These are phyloP conservation scores for Telmatherina bonti DNA, from an alignment of 2,797 vertebrate genomes.

Conservation along the genomic window DNA sequence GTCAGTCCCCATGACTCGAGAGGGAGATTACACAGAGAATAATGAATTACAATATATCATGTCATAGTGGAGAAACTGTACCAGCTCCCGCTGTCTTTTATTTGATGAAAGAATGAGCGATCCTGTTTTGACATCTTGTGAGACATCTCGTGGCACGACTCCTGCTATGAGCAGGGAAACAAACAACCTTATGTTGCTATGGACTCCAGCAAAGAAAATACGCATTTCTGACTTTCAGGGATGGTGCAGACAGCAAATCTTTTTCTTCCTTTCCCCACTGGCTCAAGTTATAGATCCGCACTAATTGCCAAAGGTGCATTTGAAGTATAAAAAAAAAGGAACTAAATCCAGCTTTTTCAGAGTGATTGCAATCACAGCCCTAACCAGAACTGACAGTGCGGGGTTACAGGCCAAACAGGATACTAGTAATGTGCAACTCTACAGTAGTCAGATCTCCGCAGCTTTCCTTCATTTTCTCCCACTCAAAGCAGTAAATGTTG, in stretches of 20 bases:
- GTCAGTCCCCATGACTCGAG: conserved; percentile 59
- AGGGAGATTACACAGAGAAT: conserved; percentile 72
- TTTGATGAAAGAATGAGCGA: conserved; percentile 75
- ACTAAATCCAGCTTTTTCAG: conserved; percentile 38
- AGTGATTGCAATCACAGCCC: conserved; percentile 6
- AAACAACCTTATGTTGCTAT: conserved; percentile 68
- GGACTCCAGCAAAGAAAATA: conserved; percentile 59
- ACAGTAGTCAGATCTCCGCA: conserved; percentile 37
- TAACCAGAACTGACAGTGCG: conserved; percentile 1
- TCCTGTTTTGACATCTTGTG: conserved; percentile 73
- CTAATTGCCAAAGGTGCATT: conserved; percentile 55
- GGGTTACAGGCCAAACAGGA: conserved; percentile 33
- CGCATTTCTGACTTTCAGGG: conserved; percentile 58
- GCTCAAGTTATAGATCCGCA: conserved; percentile 30
- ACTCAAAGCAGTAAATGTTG: conserved; percentile 26
- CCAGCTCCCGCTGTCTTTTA: conserved; percentile 67
- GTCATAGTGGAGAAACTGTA: conserved; percentile 64
- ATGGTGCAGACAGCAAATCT: conserved; percentile 51
- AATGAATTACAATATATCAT: conserved; percentile 74
- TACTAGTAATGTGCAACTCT: conserved; percentile 25
- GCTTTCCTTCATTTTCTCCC: conserved; percentile 30
- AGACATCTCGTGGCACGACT: conserved; percentile 65
- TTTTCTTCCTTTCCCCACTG: conserved; percentile 4
- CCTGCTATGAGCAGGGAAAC: conserved; percentile 65
- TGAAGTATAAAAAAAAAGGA: conserved; percentile 39